Percentiles rank a stretch among this genome's conserved stretches.
These are phyloP conservation scores for Neocrepidodera transversa DNA, from an alignment of 2,888 invertebrate species.

Conservation along the genomic window DNA sequence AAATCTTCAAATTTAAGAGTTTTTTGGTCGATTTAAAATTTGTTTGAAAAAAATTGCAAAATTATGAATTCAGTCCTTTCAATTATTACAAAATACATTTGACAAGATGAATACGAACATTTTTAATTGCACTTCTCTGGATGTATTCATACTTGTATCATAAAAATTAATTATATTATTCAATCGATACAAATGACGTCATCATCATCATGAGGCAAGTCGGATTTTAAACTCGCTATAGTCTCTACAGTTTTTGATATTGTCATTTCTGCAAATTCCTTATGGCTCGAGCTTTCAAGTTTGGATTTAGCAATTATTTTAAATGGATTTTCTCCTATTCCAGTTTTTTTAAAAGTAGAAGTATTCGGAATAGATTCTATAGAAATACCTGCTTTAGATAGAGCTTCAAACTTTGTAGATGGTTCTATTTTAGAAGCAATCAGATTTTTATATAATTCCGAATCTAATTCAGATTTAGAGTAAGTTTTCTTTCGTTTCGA, in stretches of 20 bases:
- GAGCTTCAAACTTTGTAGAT: background rate
- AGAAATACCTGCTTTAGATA: constrained; percentile 7
- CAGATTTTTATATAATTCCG: background rate
- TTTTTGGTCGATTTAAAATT: too few relatives aligned
- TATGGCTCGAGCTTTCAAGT: background rate
- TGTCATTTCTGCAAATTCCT: too few relatives aligned
- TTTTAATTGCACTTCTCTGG: too few relatives aligned
- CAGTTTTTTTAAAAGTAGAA: background rate
- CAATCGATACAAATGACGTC: constrained; percentile 15
- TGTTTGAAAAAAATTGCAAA: too few relatives aligned
- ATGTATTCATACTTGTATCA: too few relatives aligned
- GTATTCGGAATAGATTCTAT: background rate
- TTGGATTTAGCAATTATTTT: background rate
- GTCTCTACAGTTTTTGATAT: background rate
- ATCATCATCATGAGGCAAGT: constrained; percentile 2
- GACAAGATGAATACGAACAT: too few relatives aligned
- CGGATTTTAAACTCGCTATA: background rate
- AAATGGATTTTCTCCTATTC: background rate
- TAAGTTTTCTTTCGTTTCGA: background rate
- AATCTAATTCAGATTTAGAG: background rate
- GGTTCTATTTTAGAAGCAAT: background rate
- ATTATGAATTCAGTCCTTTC: too few relatives aligned
- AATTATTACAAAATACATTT: too few relatives aligned
- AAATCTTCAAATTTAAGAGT: too few relatives aligned
- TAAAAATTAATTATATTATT: too few relatives aligned